Conservation (phyloP, 2,888 invertebrate genomes). For the Macaria liturata region DNA sequence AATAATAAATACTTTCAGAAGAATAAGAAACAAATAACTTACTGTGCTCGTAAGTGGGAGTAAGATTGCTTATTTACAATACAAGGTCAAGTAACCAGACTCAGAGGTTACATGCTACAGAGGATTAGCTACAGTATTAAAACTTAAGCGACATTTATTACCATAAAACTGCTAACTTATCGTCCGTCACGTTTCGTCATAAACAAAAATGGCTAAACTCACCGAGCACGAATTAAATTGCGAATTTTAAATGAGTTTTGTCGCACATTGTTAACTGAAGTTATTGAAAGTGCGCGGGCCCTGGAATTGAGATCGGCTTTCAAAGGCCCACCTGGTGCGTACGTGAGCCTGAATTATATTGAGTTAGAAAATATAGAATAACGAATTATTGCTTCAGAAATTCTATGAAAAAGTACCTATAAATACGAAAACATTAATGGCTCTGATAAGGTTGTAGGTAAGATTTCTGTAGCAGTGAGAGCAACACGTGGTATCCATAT, state of each 20-base stretch:
- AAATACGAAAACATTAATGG: too few relatives aligned
- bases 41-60: background rate
- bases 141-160: constrained; percentile 1
- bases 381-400: too few relatives aligned
- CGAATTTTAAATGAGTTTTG: constrained; percentile 10
- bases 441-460: too few relatives aligned
- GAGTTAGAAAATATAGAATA: too few relatives aligned
- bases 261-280: constrained; percentile 5
- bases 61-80: background rate
- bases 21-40: constrained; percentile 8
- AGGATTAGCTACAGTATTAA: constrained; percentile 4
- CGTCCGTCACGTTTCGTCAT: constrained; percentile 9
- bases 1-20: constrained; percentile 10
- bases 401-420: too few relatives aligned
- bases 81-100: too few relatives aligned
- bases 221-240: background rate
- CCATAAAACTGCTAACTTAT: constrained; percentile 10
- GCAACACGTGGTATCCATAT: constrained; percentile 7
- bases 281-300: background rate
- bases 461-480: too few relatives aligned
- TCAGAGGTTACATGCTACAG: too few relatives aligned
- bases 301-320: constrained; percentile 11
- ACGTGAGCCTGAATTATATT: constrained; percentile 16
- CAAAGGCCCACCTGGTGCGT: constrained; percentile 7
- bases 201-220: constrained; percentile 12